phyloP scores from a whole-genome alignment of 2,888 invertebrate species.

The Tribolium freemani region DNA sequence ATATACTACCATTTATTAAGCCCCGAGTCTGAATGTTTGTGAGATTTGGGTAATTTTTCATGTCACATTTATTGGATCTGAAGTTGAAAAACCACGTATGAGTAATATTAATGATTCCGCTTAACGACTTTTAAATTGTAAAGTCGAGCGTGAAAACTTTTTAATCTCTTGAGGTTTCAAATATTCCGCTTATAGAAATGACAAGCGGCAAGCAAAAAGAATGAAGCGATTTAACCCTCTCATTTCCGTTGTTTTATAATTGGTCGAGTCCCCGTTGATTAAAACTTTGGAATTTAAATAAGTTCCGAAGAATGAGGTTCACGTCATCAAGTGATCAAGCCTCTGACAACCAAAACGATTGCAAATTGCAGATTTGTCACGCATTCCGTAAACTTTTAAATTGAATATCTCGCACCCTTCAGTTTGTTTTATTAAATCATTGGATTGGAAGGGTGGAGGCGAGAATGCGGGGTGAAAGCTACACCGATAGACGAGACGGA shows the following conservation, averaged over 20 bases:
- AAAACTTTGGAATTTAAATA: constrained; percentile 65
- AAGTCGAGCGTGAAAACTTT: constrained; percentile 36
- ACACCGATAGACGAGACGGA: constrained; percentile 8
- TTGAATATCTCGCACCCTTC: constrained; percentile 64
- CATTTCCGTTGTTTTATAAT: constrained; percentile 14
- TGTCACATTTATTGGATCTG: constrained; percentile 38
- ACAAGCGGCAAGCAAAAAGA: not conserved
- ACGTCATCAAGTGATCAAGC: constrained; percentile 57
- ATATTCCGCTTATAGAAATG: constrained; percentile 22
- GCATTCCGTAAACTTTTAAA: constrained; percentile 68
- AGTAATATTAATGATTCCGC: constrained; percentile 41
- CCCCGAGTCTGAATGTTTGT: constrained; percentile 22
- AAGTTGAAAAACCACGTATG: constrained; percentile 22
- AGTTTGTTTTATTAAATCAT: constrained; percentile 66
- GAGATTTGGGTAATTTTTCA: constrained; percentile 45
- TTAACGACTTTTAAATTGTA: constrained; percentile 32
- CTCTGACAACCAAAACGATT: constrained; percentile 58
- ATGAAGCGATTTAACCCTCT: constrained; percentile 20
- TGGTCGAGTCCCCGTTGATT: constrained; percentile 51
- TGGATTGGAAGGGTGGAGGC: constrained; percentile 58
- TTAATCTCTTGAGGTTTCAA: constrained; percentile 31
- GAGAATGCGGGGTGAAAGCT: constrained; percentile 20
- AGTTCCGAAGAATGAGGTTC: constrained; percentile 61
- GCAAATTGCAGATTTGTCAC: constrained; percentile 68
- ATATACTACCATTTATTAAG: constrained; percentile 39